phyloP scores from a whole-genome alignment of 1,140 invertebrate genomes.

The Heliconius hewitsoni region DNA sequence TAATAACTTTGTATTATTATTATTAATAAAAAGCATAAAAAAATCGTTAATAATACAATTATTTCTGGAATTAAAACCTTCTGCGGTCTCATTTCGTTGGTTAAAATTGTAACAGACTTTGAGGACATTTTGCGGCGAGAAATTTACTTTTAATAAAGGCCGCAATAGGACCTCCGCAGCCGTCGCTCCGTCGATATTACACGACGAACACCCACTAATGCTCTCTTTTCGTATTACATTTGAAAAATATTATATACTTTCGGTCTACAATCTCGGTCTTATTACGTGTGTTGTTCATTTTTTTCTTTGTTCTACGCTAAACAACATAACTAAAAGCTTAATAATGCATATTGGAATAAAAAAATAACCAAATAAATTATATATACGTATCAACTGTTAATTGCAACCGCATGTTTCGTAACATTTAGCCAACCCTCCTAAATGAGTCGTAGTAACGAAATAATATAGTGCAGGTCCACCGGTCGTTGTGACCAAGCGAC shows the following conservation, averaged over 20 bases:
- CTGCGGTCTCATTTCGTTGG: constrained; percentile 23
- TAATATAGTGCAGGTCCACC: constrained; percentile 64
- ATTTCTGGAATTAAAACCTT: constrained; percentile 26
- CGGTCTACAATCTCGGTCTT: constrained; percentile 63
- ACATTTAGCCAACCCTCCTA: constrained; percentile 63
- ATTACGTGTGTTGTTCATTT: constrained; percentile 2
- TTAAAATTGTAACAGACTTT: constrained; percentile 50
- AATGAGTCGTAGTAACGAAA: constrained; percentile 63
- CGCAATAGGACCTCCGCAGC: constrained; percentile 65
- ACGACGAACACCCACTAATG: constrained; percentile 73
- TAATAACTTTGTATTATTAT: too few relatives aligned
- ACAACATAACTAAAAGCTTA: background rate
- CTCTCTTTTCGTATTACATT: constrained; percentile 70
- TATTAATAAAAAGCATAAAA: too few relatives aligned
- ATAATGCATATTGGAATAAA: background rate
- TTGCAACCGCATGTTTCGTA: constrained; percentile 50
- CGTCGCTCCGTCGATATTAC: constrained; percentile 72
- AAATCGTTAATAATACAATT: constrained; percentile 4
- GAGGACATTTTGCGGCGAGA: constrained; percentile 70
- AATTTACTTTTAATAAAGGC: constrained; percentile 81
- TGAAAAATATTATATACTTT: constrained; percentile 72
- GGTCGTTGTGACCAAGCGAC: constrained; percentile 60
- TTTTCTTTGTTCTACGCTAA: background rate
- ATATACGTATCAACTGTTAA: constrained; percentile 33
- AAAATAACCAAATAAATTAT: background rate